These are phyloP conservation scores for Limosa lapponica DNA, from an alignment of 2,797 vertebrate genomes.

Conservation along the genomic window DNA sequence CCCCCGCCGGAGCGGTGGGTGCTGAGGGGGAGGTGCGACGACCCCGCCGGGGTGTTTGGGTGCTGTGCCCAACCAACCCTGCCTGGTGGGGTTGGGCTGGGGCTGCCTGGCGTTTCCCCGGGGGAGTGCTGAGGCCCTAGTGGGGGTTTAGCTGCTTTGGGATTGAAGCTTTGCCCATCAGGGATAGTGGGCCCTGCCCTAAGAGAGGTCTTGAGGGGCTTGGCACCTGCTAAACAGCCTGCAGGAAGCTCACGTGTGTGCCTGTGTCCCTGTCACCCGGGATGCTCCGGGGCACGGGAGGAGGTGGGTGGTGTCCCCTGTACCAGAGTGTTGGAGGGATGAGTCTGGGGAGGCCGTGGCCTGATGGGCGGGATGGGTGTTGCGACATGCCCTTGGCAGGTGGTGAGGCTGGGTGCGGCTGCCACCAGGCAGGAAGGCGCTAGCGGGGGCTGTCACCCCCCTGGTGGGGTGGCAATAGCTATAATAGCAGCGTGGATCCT, in stretches of 20 bases:
- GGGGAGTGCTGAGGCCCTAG: neutral
- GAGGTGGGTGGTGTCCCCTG: neutral
- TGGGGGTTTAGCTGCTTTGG: rapidly evolving
- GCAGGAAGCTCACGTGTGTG: rapidly evolving
- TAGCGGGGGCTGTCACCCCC: neutral
- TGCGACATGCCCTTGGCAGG: neutral
- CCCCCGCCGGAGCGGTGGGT: rapidly evolving
- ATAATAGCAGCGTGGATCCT: rapidly evolving
- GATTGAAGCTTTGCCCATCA: rapidly evolving
- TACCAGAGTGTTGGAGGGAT: rapidly evolving
- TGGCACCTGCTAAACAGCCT: neutral
- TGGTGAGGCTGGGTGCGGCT: neutral
- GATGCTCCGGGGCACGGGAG: neutral
- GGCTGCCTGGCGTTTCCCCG: rapidly evolving
- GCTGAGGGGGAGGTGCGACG: too few species aligned
- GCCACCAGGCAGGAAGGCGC: neutral
- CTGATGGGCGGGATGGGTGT: neutral
- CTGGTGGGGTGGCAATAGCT: rapidly evolving
- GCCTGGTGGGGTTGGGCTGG: rapidly evolving
- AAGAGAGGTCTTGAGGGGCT: neutral
- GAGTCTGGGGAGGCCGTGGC: neutral
- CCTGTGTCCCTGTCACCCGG: neutral
- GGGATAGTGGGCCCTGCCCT: rapidly evolving
- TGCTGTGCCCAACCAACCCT: rapidly evolving
- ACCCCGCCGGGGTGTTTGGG: rapidly evolving